phyloP scores from a whole-genome alignment of 2,797 vertebrate genomes.

The Poecilia picta region DNA sequence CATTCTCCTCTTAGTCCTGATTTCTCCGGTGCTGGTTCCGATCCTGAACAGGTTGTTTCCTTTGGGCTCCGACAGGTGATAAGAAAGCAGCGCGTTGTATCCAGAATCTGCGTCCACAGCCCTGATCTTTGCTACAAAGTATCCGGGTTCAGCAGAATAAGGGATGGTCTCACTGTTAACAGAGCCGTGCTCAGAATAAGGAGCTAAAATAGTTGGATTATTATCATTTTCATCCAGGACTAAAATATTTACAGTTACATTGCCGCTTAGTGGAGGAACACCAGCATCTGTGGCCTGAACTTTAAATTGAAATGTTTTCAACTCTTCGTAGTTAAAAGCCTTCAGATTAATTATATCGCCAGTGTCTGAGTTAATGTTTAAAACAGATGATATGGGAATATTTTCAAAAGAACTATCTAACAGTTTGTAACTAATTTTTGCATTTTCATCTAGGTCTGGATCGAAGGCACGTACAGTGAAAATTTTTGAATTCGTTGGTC shows the following conservation, averaged over 20 bases:
- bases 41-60: no score
- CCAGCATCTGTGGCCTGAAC: constrained; percentile 19
- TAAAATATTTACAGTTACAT: constrained; percentile 6
- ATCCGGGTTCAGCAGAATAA: no score
- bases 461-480: constrained; percentile 82
- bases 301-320: background rate
- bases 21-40: no score
- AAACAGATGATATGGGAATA: constrained; percentile 69
- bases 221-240: constrained; percentile 34
- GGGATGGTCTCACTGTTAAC: no score
- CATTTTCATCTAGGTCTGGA: constrained; percentile 77
- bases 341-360: constrained; percentile 65
- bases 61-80: no score
- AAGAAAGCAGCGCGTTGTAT: no score
- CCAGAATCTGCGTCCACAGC: no score
- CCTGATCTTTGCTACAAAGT: no score
- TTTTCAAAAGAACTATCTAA: constrained; percentile 76
- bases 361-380: constrained; percentile 71
- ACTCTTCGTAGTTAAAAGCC: constrained; percentile 42
- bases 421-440: constrained; percentile 81
- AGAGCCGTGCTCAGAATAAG: no score
- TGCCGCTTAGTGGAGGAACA: constrained; percentile 4
- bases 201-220: no score
- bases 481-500: constrained; percentile 73
- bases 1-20: constrained; percentile 73